A percentile compares a stretch with the other conserved stretches of the same genome.
These are phyloP conservation scores for Malacoctenus gilli DNA, from an alignment of 2,797 vertebrate genomes.

Conservation along the genomic window DNA sequence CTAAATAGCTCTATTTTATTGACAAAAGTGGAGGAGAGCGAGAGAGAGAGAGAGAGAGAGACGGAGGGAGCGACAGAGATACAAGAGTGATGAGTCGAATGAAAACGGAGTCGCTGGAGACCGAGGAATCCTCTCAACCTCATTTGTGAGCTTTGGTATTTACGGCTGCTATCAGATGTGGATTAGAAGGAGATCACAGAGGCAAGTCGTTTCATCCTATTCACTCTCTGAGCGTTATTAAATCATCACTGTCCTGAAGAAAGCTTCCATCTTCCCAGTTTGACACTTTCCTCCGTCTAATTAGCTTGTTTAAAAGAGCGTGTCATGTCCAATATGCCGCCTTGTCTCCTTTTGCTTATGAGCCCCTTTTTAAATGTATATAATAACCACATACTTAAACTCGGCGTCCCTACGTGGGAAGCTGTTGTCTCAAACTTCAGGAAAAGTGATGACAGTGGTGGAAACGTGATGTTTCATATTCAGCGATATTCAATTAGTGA, in stretches of 20 bases:
- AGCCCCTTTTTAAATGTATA: slow-evolving; percentile 3
- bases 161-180: slow-evolving; percentile 70
- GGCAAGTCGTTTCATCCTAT: slow-evolving; percentile 59
- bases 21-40: slow-evolving; percentile 49
- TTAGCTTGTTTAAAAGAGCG: slow-evolving; percentile 52
- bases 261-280: slow-evolving; percentile 39
- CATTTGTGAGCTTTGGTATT: slow-evolving; percentile 65
- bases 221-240: slow-evolving; percentile 58
- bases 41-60: slow-evolving; percentile 3
- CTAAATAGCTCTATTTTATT: slow-evolving; percentile 64
- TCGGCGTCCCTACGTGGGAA: slow-evolving; percentile 11
- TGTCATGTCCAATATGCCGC: slow-evolving; percentile 46
- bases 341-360: slow-evolving; percentile 17
- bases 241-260: slow-evolving; percentile 60
- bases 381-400: slow-evolving; percentile 19
- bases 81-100: slow-evolving; percentile 52
- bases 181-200: slow-evolving; percentile 70
- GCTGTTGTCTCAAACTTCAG: slow-evolving; percentile 12
- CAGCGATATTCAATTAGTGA: slow-evolving; percentile 23
- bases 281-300: slow-evolving; percentile 52
- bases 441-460: slow-evolving; percentile 5
- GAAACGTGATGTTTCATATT: slow-evolving; percentile 24
- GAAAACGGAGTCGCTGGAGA: slow-evolving; percentile 62
- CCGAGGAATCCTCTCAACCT: slow-evolving; percentile 57
- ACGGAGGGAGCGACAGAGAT: slow-evolving; percentile 21